Base-by-base conservation (phyloP, 2,113 vertebrate species). In the Ciconia stormi region DNA sequence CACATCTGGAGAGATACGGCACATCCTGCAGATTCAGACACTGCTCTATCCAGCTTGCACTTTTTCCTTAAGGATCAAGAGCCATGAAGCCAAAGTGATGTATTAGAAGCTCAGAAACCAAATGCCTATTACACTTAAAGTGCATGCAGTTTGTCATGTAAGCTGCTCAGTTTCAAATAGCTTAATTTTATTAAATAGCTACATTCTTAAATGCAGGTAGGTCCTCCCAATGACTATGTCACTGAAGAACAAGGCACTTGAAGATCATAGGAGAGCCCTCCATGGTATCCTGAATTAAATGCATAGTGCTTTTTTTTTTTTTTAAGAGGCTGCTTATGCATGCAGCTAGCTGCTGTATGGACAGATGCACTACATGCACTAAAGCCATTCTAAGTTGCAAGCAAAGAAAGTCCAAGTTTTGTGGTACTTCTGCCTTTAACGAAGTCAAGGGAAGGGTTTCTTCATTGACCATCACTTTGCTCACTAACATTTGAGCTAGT, bases 361-460 rank as follows among this genome's bases (percentile, higher is more conserved):
- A 94, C 44, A 74, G 67, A 96, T 16, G 78, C 80, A 25, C 66
- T 90, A 78, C 94, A 97, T 97, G 92, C 91, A 93, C 76, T 95
- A 66, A 96, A 96, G 96, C 96, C 96, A 96, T 97, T 97, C 93
- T 94, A 85, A 78, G 50, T 80, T 46, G 94, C 96, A 97, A 97
- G 93, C 95, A 96, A 77, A 94, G 27, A 34, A 90, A 85, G 53
- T 89, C 56, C 46, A 73, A 89, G 29, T 93, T 81, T 67, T 77
- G 81, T 52, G 49, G 36, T 66, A 85, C 32, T 91, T 91, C 65
- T 93, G 61, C 36, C 32, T 87, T 87, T 85, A 79, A 53, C 21
- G 18, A 66, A 52, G 25, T 50, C 61, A 94, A 65, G 46, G 52
- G 22, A 95, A 87, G 21, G 29, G 55, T 29, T 91, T 87, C 30